Conservation (phyloP, 2,888 invertebrate genomes). For the Rhabditoides inermis region DNA sequence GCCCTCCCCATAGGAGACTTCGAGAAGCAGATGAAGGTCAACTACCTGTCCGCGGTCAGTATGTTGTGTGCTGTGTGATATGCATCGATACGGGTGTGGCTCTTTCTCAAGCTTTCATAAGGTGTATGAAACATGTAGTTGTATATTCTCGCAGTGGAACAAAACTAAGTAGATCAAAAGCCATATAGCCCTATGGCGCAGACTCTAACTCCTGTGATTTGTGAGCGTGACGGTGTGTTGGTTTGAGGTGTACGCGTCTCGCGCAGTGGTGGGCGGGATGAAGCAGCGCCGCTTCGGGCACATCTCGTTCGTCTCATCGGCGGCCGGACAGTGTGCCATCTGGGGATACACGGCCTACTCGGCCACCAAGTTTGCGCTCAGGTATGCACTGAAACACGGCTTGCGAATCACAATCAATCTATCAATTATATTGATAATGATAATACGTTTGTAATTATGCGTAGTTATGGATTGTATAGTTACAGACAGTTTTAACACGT, state of each 20-base stretch:
- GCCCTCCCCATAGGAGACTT: conserved; percentile 38
- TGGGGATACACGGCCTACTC: conserved; percentile 88
- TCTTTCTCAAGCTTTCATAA: neutral
- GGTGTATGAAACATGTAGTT: neutral
- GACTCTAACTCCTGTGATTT: too few relatives aligned
- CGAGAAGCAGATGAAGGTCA: conserved; percentile 69
- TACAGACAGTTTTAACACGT: too few relatives aligned
- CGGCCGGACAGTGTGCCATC: conserved; percentile 73
- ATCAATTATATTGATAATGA: too few relatives aligned
- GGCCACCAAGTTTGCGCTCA: conserved; percentile 83
- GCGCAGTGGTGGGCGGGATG: conserved; percentile 46
- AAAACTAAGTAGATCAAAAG: too few relatives aligned
- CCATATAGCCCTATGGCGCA: too few relatives aligned
- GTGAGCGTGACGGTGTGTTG: too few relatives aligned
- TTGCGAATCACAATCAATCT: too few relatives aligned
- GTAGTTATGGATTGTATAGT: too few relatives aligned
- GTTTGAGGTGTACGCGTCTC: conserved; percentile 36
- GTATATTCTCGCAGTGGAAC: too few relatives aligned
- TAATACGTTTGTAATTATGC: too few relatives aligned
- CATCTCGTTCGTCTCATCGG: conserved; percentile 69
- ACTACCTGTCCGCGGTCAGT: conserved; percentile 70
- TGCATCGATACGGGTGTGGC: neutral
- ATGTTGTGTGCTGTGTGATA: neutral
- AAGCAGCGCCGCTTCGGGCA: conserved; percentile 37
- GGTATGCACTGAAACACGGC: too few relatives aligned